Conservation (phyloP, 2,797 vertebrate genomes). For the Kryptopterus vitreolus region DNA sequence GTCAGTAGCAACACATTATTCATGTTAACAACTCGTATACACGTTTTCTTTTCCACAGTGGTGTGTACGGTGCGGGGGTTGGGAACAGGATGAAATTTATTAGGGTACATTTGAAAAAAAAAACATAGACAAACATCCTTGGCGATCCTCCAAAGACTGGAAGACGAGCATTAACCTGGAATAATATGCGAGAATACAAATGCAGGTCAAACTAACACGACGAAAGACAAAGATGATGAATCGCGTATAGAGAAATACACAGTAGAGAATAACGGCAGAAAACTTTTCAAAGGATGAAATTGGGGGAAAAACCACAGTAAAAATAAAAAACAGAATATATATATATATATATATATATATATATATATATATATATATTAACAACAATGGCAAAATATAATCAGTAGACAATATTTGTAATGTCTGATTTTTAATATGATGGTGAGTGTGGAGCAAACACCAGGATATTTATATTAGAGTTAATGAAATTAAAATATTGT, state of each 20-base stretch:
- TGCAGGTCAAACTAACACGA: neutral
- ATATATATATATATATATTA: no score
- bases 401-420: neutral
- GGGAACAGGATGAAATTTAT: neutral
- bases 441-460: no score
- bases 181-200: neutral
- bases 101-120: neutral
- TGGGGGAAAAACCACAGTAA: neutral
- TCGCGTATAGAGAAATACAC: neutral
- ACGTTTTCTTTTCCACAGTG: neutral
- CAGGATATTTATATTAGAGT: neutral
- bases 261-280: neutral
- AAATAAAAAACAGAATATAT: no score
- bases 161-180: neutral
- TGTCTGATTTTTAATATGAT: neutral
- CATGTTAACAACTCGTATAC: neutral
- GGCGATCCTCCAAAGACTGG: neutral
- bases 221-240: neutral
- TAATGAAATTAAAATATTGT: neutral
- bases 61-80: neutral
- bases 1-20: slow-evolving; percentile 2
- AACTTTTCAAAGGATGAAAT: neutral
- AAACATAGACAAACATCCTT: neutral
- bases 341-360: no score
- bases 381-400: neutral